Evolutionary conservation across 2,888 invertebrate genomes (phyloP), one percentile per base, ranked within the genome.

Genomic region (Patella caerulea): DNA sequence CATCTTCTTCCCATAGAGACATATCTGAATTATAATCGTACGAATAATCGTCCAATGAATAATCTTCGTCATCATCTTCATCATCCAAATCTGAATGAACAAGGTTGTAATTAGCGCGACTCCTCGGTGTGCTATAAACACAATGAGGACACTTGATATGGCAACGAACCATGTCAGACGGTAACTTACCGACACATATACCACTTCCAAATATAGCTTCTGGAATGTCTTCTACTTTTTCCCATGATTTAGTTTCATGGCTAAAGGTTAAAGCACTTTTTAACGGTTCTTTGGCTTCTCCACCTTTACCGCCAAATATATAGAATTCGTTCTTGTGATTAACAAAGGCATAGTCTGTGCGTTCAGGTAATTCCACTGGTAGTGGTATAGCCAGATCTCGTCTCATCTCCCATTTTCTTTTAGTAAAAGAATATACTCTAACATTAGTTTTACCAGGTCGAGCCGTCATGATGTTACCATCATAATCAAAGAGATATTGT

Each of bases 61-160:
- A 84, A 12, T 83, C 83, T 65, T 85, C 85, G 7, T 83, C 83
- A 17, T 85, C 84, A 59, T 84, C 81, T 1, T 80, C 81, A 69
- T 83, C 83, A 24, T 82, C 82, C 17, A 83, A 81, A 52, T 77
- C 80, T 3, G 84, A 83, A 53, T 82, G 82, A 17, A 83, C 82
- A 11, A 86, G 81, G 75, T 84, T 78, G 77, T 87, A 86, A 3
- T 81, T 73, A 3, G 86, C 85, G 73, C 81, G 83, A 69, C 83
- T 83, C 11, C 84, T 79, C 0, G 80, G 81, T 1, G 83, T 77
- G 15, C 78, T 70, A 73, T 77, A 85, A 74, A 78, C 76, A 79
- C 87, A 87, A 78, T 87, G 87, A 1, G 86, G 87, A 75, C 87
- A 87, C 45, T 86, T 83, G 29, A 85, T 82, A 73, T 86, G 86